Evolutionary conservation across 2,888 invertebrate genomes (phyloP), one percentile per base, ranked within the genome.

Genomic region (Melanophora roralis): DNA sequence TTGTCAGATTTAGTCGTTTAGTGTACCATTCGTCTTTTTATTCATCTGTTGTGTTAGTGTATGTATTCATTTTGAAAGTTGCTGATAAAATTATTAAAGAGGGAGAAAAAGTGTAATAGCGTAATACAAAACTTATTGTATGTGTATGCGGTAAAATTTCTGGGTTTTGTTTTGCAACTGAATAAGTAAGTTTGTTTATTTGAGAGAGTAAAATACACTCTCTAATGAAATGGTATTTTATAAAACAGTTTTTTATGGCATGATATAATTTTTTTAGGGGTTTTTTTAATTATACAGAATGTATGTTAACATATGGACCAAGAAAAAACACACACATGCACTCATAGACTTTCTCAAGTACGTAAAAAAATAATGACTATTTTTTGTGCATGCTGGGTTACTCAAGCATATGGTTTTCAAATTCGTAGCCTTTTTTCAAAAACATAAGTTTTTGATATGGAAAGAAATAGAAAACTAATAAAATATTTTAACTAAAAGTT

Each of bases 1-100:
- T 81, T 81, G 78, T 75, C 69, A 71, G 64, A 45, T 68, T 71
- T 69, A 75, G 36, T 64, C 80, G 78, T 68, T 74, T 65, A 62
- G 47, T 77, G 32, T 74, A 53, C 60, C 72, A 68, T 45, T 74
- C 32, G 62, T 16, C 9, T 23, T 38, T 45, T 47, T n/a, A 0
- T 67, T 32, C n/a, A 16, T 69, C 32, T 40, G 1, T 65, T 32
- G 12, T 32, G 27, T 43, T 32, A 9, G 7, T 49, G 21, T 65
- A 12, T 40, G 5, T 40, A 11, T 60, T 32, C n/a, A n/a, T 40
- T 36, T 62, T 36, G 14, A 1, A n/a, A n/a, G 6, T 45, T 21
- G 14, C 27, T 12, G 16, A 11, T 23, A 6, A 23, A 62, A 62
- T n/a, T n/a, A n/a, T n/a, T n/a, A n/a, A 1, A 64, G 59, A 68